Evolutionary conservation across 2,797 vertebrate species (phyloP), one percentile per base, ranked within the genome.

Genomic region (Gymnodraco acuticeps): DNA sequence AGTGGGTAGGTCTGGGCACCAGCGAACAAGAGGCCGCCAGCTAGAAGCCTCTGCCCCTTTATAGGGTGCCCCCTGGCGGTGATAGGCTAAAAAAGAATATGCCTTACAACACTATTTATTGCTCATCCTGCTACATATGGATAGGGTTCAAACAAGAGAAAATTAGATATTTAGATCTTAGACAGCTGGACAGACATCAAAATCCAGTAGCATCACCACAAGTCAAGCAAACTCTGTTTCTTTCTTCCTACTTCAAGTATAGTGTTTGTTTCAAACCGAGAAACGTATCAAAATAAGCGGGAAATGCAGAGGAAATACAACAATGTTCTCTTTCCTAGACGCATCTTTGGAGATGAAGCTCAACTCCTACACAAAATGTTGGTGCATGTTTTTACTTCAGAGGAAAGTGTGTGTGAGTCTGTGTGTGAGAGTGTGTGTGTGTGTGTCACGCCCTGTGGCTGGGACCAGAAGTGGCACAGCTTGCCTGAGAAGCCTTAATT

Each of bases 401-500:
- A 51, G 14, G 52, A 38, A 59, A 50, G 42, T 48, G 33, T 60
- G 45, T 38, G 33, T 38, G 33, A 9, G 33, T 38, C 1, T 38
- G 33, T 38, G 33, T 38, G 33, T 38, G 33, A 1, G 51, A 51
- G 72, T 42, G 64, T 56, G 72, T 68, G 58, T 45, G 43, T 38
- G 45, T 53, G 62, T 60, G 38, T 27, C 54, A 27, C 27, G 7
- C 41, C 51, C 19, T 46, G 60, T 20, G 60, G 20, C 68, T 75
- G 55, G 59, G 72, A 4, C 42, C 64, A 76, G 46, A 67, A 59
- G 75, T 53, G 64, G 27, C 51, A 56, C 64, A 55, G 63, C 42
- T 58, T 50, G 69, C 48, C 69, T 48, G 63, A 77, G 67, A 85
- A 70, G 59, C 72, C 65, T 86, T 89, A 89, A 90, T 90, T 86